Percentiles rank a stretch among this genome's conserved stretches.
These are phyloP conservation scores for Subanguina moxae DNA, from an alignment of 1,140 invertebrate species.

Conservation along the genomic window DNA sequence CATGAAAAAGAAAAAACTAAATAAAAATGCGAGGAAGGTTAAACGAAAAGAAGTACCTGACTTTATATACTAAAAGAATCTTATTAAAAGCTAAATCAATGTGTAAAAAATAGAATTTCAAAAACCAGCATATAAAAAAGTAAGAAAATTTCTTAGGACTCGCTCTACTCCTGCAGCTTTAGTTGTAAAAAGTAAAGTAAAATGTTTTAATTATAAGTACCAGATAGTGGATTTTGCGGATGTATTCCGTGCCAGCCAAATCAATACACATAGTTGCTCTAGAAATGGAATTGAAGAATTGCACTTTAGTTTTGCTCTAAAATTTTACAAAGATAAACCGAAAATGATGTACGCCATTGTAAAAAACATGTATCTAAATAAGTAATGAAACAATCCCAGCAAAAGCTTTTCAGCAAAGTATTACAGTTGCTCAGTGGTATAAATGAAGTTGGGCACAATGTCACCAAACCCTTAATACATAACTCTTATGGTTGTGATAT, in stretches of 20 bases:
- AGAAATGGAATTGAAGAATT: conserved; percentile 15
- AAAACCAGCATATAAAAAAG: no score
- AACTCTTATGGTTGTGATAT: neutral
- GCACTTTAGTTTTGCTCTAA: neutral
- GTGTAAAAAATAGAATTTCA: no score
- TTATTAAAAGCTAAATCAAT: no score
- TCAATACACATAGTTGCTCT: conserved; percentile 59
- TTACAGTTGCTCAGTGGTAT: conserved; percentile 39
- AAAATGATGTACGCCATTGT: conserved; percentile 59
- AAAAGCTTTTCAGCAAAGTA: conserved; percentile 36
- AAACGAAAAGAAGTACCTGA: no score
- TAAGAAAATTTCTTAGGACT: no score
- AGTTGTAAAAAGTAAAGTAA: no score
- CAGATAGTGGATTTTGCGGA: conserved; percentile 56
- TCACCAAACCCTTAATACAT: conserved; percentile 52
- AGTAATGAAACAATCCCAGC: neutral
- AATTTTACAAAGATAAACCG: conserved; percentile 52
- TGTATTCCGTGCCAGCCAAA: conserved; percentile 57
- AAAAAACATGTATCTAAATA: conserved; percentile 35
- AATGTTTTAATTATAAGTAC: no score
- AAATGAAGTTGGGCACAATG: conserved; percentile 43
- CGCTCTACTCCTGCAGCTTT: no score
- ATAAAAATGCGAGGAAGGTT: no score
- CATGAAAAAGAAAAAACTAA: no score
- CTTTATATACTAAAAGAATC: no score